phyloP scores from a whole-genome alignment of 2,113 vertebrate species.

The Cygnus buccinator region DNA sequence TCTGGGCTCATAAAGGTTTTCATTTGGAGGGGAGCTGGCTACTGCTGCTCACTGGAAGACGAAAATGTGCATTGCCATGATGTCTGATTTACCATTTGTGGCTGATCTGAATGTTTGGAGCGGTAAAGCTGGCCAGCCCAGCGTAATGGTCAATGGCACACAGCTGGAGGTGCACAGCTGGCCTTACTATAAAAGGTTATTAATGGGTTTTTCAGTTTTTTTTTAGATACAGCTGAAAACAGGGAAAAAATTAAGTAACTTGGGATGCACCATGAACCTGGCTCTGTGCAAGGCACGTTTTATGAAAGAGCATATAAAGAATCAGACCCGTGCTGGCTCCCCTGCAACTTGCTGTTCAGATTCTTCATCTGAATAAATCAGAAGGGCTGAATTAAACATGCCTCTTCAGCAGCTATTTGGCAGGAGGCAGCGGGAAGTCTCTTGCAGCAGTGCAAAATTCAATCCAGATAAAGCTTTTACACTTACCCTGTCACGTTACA shows the following conservation, averaged over 20 bases:
- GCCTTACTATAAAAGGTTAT: neutral
- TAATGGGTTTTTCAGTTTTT: neutral
- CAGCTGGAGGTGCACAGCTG: slow-evolving; percentile 23
- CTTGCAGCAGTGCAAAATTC: neutral
- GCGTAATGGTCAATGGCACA: neutral
- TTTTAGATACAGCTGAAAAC: neutral
- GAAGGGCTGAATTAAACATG: neutral
- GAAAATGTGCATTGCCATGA: neutral
- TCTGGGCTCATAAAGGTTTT: slow-evolving; percentile 47
- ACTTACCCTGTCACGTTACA: neutral
- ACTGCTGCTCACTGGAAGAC: slow-evolving; percentile 31
- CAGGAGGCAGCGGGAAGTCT: neutral
- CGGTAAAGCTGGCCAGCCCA: neutral
- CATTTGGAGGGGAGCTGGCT: slow-evolving; percentile 37
- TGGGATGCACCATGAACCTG: neutral
- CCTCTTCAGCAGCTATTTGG: neutral
- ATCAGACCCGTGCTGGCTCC: neutral
- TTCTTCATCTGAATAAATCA: neutral
- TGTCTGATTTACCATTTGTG: slow-evolving; percentile 12
- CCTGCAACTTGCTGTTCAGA: neutral
- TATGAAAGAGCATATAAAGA: neutral
- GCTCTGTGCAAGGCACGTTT: neutral
- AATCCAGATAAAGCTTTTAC: neutral
- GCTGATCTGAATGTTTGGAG: neutral
- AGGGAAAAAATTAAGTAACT: neutral